Evolutionary conservation across 2,888 invertebrate species (phyloP), one percentile per base, ranked within the genome.

Genomic region (Orthosia cruda): DNA sequence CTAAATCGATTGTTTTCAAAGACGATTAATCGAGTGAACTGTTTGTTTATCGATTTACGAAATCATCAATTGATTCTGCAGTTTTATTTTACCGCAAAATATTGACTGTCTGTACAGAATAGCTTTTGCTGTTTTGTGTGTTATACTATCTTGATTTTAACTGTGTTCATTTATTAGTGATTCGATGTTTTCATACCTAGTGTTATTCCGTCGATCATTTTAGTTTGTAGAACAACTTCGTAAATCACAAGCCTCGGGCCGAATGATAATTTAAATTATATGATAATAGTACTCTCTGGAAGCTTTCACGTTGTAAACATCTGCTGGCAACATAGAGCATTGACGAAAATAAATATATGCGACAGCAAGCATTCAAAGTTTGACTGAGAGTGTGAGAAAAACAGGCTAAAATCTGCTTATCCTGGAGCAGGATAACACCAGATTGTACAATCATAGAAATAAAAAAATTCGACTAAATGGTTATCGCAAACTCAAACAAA

Each of bases 1-100:
- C 90, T 97, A 97, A 83, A 76, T 85, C 67, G 54, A 84, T 82
- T 81, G 54, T 58, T 80, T 65, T 67, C 50, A 80, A 84, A 74
- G 84, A 85, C 88, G 81, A 82, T 82, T 82, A 65, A 73, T 85
- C 77, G 79, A 82, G 84, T 85, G 83, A 84, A 83, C 76, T 86
- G 49, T 75, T 71, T 66, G 40, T 77, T 86, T 71, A 72, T 77
- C 74, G 68, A 78, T 77, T 74, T 58, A 57, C 57, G 47, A 63
- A 62, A 79, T 71, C 59, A 72, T 74, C 61, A 62, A 71, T 77
- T 81, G 73, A 69, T 84, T 61, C 59, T 65, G 62, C 73, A 63
- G 77, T 72, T 74, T 68, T 49, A 49, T 75, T 63, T 68, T 26
- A 64, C 50, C 54, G 18, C 23, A 64, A 74, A 84, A 62, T 85